A percentile compares a stretch with the other conserved stretches of the same genome.
phyloP scores from a whole-genome alignment of 2,797 vertebrate species.

The Leuciscus waleckii region DNA sequence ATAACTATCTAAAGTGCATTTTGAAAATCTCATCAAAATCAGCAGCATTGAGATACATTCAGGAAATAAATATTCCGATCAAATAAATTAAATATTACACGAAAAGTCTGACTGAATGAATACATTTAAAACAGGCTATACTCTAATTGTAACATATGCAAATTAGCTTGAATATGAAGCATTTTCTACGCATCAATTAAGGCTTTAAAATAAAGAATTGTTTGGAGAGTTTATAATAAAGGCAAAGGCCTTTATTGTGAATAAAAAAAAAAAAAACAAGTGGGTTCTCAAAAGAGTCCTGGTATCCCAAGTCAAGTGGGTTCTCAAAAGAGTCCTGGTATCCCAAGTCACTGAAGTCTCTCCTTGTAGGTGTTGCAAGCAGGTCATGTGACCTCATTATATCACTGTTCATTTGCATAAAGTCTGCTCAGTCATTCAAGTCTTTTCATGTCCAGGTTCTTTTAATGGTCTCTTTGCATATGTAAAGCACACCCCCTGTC shows the following conservation, averaged over 20 bases:
- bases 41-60: slow-evolving; percentile 96
- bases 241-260: background rate
- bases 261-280: background rate
- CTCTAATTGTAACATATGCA: background rate
- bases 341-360: background rate
- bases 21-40: slow-evolving; percentile 75
- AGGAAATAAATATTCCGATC: slow-evolving; percentile 94
- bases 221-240: slow-evolving; percentile 20
- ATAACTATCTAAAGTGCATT: slow-evolving; percentile 90
- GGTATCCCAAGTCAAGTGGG: background rate
- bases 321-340: background rate
- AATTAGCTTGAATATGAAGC: background rate
- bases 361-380: background rate
- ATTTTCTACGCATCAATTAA: background rate
- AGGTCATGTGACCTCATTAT: background rate
- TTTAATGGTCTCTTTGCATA: slow-evolving; percentile 56
- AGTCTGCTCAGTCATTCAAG: background rate
- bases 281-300: background rate
- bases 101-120: slow-evolving; percentile 61
- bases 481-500: slow-evolving; percentile 78
- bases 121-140: slow-evolving; percentile 51
- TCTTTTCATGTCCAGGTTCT: background rate
- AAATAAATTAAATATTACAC: slow-evolving; percentile 91
- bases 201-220: background rate
- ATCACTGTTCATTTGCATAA: background rate